Conservation (phyloP, 2,888 invertebrate genomes). For the Carpatolechia fugitivella region DNA sequence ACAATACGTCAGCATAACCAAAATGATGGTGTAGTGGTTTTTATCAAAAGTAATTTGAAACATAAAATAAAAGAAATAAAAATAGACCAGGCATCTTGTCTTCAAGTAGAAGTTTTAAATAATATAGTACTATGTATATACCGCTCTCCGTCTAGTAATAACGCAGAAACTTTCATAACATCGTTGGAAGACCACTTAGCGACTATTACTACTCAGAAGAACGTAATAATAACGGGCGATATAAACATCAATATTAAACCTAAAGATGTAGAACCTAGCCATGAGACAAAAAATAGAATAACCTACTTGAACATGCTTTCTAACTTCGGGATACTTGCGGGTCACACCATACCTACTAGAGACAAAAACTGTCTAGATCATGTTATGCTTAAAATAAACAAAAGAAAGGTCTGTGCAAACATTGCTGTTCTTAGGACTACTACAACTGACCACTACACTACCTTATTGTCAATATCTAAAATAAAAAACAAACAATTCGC, state of each 20-base stretch:
- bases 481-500: too few species aligned
- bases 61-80: conserved; percentile 6
- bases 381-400: conserved; percentile 4
- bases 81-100: not conserved
- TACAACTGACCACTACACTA: not conserved
- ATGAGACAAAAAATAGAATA: not conserved
- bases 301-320: not conserved
- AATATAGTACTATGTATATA: conserved; percentile 1
- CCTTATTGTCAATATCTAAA: not conserved
- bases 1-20: not conserved
- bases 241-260: not conserved
- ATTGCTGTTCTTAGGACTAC: not conserved
- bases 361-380: not conserved
- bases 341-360: not conserved
- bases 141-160: not conserved
- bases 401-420: not conserved
- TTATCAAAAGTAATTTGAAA: not conserved
- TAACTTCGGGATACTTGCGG: not conserved
- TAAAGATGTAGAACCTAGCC: not conserved
- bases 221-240: not conserved
- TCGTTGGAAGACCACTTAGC: not conserved
- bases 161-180: not conserved
- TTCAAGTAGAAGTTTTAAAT: not conserved
- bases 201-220: not conserved
- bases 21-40: conserved; percentile 3